Evolutionary conservation across 2,797 vertebrate genomes (phyloP).

Genomic region (Catamblyrhynchus diadema): DNA sequence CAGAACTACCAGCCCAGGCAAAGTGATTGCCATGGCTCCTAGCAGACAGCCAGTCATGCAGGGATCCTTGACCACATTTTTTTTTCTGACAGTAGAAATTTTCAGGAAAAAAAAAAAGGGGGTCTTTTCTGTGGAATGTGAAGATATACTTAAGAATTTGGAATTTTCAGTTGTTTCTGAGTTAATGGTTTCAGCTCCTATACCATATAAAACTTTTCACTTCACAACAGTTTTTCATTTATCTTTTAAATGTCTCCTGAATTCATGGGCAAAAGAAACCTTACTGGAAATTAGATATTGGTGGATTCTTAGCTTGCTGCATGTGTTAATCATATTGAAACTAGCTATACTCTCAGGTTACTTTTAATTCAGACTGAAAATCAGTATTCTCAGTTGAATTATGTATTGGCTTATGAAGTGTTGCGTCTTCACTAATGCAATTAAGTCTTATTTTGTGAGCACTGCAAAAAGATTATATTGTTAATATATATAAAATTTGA

Average conservation of each 20-base stretch:
- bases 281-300: not conserved
- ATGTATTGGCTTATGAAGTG: constrained; percentile 8
- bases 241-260: not conserved
- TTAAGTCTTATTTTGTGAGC: constrained; percentile 1
- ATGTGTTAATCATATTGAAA: not conserved
- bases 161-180: not conserved
- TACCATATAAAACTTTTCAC: not conserved
- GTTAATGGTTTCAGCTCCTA: not conserved
- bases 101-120: not conserved
- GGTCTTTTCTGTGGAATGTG: not conserved
- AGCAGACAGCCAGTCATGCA: not conserved
- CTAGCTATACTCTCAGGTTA: not conserved
- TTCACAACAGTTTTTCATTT: not conserved
- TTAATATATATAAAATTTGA: not conserved
- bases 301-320: not conserved
- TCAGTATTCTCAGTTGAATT: constrained; percentile 10
- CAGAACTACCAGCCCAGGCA: not conserved
- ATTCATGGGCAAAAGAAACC: not conserved
- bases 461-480: not conserved
- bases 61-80: not conserved
- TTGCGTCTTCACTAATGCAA: constrained; percentile 12
- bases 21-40: not conserved
- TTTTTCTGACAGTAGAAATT: not conserved
- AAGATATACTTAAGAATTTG: not conserved
- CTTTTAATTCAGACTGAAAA: constrained; percentile 33